Evolutionary conservation across 92 coral and sea anemone species (phyloP), one percentile per base, ranked within the genome.

Genomic region (Phenganax marumi): DNA sequence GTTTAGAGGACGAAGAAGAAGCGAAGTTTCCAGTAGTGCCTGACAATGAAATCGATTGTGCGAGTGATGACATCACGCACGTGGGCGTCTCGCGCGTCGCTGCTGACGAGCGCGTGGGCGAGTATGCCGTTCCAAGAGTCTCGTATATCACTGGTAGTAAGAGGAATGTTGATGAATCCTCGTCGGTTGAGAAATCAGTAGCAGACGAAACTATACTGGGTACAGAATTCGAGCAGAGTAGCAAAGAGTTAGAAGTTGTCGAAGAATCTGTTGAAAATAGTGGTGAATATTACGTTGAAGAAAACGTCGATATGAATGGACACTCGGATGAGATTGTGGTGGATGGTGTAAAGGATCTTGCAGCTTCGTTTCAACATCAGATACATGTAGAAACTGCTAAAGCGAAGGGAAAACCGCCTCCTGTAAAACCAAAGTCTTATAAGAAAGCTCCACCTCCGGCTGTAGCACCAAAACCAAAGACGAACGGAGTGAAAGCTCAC

Each of bases 391-490:
- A 76, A 76, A 88, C 72, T 50, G 23, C 86, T 17, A 53, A 68
- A 23, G 80, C 83, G 23, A 86, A 86, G 81, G 86, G 87, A 0
- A 86, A 80, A 19, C 90, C 93, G 0, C 99, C 99, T 2, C 91
- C 97, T 9, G 97, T 92, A 14, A 96, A 88, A 82, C 99, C 99
- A 12, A 96, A 96, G 55, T 84, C 87, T 22, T 72, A 79, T 50
- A 96, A 89, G 85, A 96, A 89, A 74, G 87, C 86, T 6, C 88
- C 93, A 21, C 96, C 97, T 12, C 86, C 75, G 22, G 72, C 89
- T 23, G 84, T 78, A 2, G 72, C 73, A 6, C 83, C 83, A 7
- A 78, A 78, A 24, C 83, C 83, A 17, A 78, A 78, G 46, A 9
- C 83, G 4, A 62, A 19, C 52, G 73, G 73, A 50, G 71, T 26